phyloP scores from a whole-genome alignment of 2,888 invertebrate species.

The Melanchra persicariae region DNA sequence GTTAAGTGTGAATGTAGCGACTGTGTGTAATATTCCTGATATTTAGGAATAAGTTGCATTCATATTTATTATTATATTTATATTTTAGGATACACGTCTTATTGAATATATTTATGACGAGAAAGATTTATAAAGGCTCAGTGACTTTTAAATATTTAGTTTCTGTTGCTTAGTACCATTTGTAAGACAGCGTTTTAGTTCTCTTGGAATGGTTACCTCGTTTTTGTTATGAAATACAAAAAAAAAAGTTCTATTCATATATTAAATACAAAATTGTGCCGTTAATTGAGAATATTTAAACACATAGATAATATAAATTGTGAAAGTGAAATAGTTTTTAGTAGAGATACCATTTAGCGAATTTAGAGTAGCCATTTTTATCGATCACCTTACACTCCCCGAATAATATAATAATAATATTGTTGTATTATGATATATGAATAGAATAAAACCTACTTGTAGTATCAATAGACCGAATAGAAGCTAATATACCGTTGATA shows the following conservation, averaged over 20 bases:
- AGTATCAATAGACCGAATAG: constrained; percentile 78
- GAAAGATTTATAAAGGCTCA: constrained; percentile 87
- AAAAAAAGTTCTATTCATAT: constrained; percentile 63
- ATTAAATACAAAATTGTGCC: constrained; percentile 44
- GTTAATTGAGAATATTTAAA: constrained; percentile 21
- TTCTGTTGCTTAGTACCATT: constrained; percentile 78
- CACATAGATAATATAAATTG: constrained; percentile 34
- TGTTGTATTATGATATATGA: constrained; percentile 58
- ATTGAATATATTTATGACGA: constrained; percentile 84
- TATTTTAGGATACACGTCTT: constrained; percentile 85
- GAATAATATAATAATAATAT: constrained; percentile 28
- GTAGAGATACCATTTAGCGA: constrained; percentile 46
- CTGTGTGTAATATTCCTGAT: constrained; percentile 90
- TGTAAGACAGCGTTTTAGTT: constrained; percentile 85
- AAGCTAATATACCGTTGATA: constrained; percentile 76
- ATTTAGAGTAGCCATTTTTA: constrained; percentile 61
- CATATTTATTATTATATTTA: constrained; percentile 90
- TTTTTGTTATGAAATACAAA: constrained; percentile 64
- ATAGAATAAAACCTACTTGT: constrained; percentile 62
- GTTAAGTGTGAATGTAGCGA: constrained; percentile 89
- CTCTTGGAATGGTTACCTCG: constrained; percentile 78
- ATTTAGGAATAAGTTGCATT: constrained; percentile 91
- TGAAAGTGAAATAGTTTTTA: constrained; percentile 35
- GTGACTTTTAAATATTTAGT: constrained; percentile 81
- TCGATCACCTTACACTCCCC: constrained; percentile 40